Base-by-base conservation (phyloP, 2,797 vertebrate species). In the Champsocephalus gunnari region DNA sequence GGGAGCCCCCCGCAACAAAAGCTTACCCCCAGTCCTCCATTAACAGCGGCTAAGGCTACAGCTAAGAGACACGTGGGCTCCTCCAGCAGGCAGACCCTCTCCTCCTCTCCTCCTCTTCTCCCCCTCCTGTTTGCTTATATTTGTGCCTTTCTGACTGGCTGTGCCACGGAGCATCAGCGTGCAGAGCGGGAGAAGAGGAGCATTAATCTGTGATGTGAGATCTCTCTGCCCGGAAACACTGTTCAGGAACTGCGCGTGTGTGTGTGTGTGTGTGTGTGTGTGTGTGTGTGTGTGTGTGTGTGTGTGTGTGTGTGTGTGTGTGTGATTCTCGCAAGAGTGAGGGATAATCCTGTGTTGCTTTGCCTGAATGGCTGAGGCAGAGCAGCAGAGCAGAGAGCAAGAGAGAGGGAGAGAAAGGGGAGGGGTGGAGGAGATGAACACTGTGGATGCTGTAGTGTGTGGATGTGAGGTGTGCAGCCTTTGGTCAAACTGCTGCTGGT, bases 11-110 rank as follows among this genome's bases (percentile, higher is more conserved):
- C 71, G 12, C 71, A 93, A 94, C 89, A 94, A 93, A 93, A 88
- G 90, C 94, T 93, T 93, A 94, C 94, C 94, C 90, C 88, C 80
- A 80, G 84, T 93, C 92, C 88, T 91, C 87, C 90, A 90, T 91
- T 80, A 89, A 82, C 81, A 82, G 82, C 73, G 45, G 87, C 88
- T 84, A 79, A 73, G 73, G 86, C 82, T 89, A 59, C 75, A 81
- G 87, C 87, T 85, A 81, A 66, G 62, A 85, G 80, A 87, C 92
- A 92, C 78, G 85, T 92, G 91, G 89, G 89, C 66, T 89, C 76
- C 83, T 89, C 78, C 81, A 68, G 84, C 87, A 82, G 74, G 65
- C 84, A 76, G 77, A 66, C 87, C 80, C 49, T 72, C 82, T 84
- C 64, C 64, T 77, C 80, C 49, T 72, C 82, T 84, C 64, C 64